phyloP scores from a whole-genome alignment of 2,113 vertebrate species.

The Illadopsis cleaveri region DNA sequence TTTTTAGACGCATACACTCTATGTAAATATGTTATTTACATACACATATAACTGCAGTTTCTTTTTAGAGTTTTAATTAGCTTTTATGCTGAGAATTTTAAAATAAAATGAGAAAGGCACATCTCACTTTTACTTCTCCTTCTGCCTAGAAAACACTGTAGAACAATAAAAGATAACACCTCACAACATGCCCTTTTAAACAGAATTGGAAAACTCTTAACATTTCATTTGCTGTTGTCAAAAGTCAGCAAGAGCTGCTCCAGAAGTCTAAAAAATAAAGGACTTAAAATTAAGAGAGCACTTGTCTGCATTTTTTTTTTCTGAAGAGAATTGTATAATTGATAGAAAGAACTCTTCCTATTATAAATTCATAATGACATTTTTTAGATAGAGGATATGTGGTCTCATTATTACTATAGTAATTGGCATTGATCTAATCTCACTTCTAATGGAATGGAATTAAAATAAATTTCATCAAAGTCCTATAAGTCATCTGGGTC shows the following conservation, averaged over 20 bases:
- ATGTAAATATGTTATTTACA: neutral
- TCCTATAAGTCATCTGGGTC: neutral
- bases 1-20: neutral
- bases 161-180: neutral
- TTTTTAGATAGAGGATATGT: neutral
- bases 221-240: neutral
- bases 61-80: neutral
- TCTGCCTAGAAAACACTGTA: neutral
- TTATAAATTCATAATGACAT: neutral
- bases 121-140: neutral
- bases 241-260: neutral
- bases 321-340: neutral
- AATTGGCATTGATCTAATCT: neutral
- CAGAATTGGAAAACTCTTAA: neutral
- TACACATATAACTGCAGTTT: neutral
- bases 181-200: neutral
- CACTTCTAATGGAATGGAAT: neutral
- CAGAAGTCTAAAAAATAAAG: neutral
- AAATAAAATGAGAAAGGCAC: neutral
- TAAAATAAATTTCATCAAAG: neutral
- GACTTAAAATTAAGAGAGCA: neutral
- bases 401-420: neutral
- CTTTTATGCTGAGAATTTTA: neutral
- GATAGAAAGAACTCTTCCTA: neutral
- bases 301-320: neutral